These are phyloP conservation scores for Lordiphosa collinella DNA, from an alignment of 1,140 invertebrate genomes.

Conservation along the genomic window DNA sequence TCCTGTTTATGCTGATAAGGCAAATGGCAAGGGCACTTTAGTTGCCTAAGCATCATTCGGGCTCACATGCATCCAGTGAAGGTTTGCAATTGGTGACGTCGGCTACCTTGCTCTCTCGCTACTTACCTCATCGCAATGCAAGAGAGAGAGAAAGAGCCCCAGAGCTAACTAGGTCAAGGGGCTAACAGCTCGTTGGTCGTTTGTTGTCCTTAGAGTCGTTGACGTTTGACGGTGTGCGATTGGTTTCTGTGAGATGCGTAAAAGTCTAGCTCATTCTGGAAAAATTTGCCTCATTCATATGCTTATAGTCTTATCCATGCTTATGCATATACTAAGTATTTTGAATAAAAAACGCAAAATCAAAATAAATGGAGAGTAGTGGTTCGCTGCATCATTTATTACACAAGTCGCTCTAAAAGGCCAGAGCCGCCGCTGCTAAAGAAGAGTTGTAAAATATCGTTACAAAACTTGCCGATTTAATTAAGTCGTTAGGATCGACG, in stretches of 20 bases:
- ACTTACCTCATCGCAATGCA: conserved; percentile 5
- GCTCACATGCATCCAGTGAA: conserved; percentile 38
- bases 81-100: conserved; percentile 64
- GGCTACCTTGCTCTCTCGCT: conserved; percentile 15
- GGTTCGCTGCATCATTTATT: too few relatives aligned
- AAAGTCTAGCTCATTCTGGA: background rate
- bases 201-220: conserved; percentile 43
- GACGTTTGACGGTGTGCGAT: conserved; percentile 46
- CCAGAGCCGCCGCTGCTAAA: too few relatives aligned
- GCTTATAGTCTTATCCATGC: too few relatives aligned
- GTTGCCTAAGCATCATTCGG: conserved; percentile 34
- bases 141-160: too few relatives aligned
- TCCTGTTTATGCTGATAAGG: conserved; percentile 13
- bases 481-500: too few relatives aligned
- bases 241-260: background rate
- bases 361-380: too few relatives aligned
- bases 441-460: too few relatives aligned
- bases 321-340: too few relatives aligned
- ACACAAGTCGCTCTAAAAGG: too few relatives aligned
- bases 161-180: conserved; percentile 62
- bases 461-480: too few relatives aligned
- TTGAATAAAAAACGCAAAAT: too few relatives aligned
- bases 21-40: conserved; percentile 41
- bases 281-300: too few relatives aligned
- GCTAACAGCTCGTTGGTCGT: conserved; percentile 39